Conservation (phyloP, 64 coral and sea anemone species). For the Platygyra sinensis region DNA sequence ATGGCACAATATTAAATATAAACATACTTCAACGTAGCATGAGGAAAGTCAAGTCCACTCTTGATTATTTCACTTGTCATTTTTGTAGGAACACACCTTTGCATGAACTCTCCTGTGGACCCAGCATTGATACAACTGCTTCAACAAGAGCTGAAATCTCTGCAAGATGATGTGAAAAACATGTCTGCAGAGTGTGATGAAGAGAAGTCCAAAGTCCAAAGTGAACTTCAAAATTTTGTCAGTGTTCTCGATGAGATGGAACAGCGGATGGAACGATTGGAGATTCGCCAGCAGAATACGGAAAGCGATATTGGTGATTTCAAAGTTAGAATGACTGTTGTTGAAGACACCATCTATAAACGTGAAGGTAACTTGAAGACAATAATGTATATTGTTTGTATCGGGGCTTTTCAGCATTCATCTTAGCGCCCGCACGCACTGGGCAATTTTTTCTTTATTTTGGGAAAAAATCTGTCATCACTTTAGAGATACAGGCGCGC, state of each 20-base stretch:
- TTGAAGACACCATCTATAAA: not conserved
- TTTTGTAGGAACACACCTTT: not conserved
- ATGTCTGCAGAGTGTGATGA: not conserved
- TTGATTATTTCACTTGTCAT: not conserved
- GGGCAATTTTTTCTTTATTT: no score
- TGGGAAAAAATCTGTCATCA: no score
- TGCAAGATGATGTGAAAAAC: constrained; percentile 20
- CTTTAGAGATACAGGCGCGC: no score
- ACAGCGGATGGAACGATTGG: not conserved
- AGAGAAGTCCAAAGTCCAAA: constrained; percentile 1
- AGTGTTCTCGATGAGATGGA: not conserved
- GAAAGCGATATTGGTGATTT: not conserved
- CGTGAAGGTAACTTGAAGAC: not conserved
- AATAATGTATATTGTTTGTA: no score
- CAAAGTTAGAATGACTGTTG: not conserved
- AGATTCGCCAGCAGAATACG: not conserved
- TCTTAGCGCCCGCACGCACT: no score
- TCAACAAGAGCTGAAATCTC: not conserved
- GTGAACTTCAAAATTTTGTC: not conserved
- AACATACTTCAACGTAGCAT: not conserved
- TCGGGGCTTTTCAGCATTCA: no score
- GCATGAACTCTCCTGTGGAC: constrained; percentile 21
- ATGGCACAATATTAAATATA: no score
- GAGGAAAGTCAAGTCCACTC: not conserved
- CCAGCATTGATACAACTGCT: not conserved